These are phyloP conservation scores for Spialia ferax DNA, from an alignment of 2,888 invertebrate genomes.

Conservation along the genomic window DNA sequence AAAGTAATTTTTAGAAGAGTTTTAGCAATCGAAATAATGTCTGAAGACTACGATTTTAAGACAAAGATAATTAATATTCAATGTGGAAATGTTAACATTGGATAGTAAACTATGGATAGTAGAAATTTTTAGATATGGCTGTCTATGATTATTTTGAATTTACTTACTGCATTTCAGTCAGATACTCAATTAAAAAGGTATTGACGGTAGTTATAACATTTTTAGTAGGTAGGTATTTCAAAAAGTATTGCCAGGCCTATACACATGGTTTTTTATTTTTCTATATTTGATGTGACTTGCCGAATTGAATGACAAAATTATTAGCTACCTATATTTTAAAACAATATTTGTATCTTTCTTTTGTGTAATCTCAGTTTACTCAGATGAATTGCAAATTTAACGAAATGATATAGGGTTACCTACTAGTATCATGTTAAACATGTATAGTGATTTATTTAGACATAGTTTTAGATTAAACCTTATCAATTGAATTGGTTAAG, in stretches of 20 bases:
- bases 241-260: neutral
- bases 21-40: conserved; percentile 15
- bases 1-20: conserved; percentile 13
- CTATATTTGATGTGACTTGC: neutral
- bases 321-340: too few species aligned
- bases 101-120: neutral
- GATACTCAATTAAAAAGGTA: neutral
- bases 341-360: too few species aligned
- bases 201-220: neutral
- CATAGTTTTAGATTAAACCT: too few species aligned
- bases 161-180: neutral
- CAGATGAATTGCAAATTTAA: neutral
- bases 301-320: neutral
- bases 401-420: too few species aligned
- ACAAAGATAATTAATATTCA: neutral
- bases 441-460: too few species aligned
- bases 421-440: too few species aligned
- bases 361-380: neutral
- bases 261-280: too few species aligned
- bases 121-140: too few species aligned
- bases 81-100: neutral
- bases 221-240: neutral
- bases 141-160: too few species aligned
- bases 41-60: neutral
- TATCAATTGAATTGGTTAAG: too few species aligned